Evolutionary conservation across 2,113 vertebrate species (phyloP), one percentile per base, ranked within the genome.

Genomic region (Sterrhoptilus dennistouni): DNA sequence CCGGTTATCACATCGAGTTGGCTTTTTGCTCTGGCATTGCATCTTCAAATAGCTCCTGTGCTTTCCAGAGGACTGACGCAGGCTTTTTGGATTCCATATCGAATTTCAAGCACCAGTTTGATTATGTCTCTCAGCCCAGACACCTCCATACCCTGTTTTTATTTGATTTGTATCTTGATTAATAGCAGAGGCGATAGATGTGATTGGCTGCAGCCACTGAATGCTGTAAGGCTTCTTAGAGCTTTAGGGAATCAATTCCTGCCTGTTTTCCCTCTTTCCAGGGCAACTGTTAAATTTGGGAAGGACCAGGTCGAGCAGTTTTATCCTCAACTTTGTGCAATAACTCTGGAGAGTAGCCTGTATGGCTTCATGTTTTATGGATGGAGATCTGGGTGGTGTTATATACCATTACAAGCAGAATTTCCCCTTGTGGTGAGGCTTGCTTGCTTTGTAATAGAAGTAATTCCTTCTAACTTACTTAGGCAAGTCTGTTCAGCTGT

Each of bases 401-500:
- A 31, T 56, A 63, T 87, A 92, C 27, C 61, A 61, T 64, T 69
- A 66, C 63, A 92, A 86, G 89, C 92, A 96, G 69, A 74, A 85
- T 92, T 94, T 87, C 82, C 79, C 69, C 29, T 83, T 21, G 80
- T 49, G 83, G 68, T 77, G 42, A 92, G 44, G 72, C 52, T 90
- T 90, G 33, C 72, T 90, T 88, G 71, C 93, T 92, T 91, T 92
- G 31, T 91, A 81, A 63, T 8, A 63, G 52, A 72, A 93, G 42
- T 94, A 61, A 96, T 87, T 94, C 86, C 66, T 71, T 91, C 94
- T 66, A 80, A 91, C 87, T 95, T 93, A 22, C 87, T 83, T 84
- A 91, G 85, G 96, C 95, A 95, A 97, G 87, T 93, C 78, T 87
- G 92, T 97, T 97, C 91, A 97, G 89, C 96, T 96, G 88, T 97